A percentile compares a stretch with the other conserved stretches of the same genome.
Evolutionary conservation across 2,797 vertebrate species (phyloP).

Genomic region (Coregonus sp.): DNA sequence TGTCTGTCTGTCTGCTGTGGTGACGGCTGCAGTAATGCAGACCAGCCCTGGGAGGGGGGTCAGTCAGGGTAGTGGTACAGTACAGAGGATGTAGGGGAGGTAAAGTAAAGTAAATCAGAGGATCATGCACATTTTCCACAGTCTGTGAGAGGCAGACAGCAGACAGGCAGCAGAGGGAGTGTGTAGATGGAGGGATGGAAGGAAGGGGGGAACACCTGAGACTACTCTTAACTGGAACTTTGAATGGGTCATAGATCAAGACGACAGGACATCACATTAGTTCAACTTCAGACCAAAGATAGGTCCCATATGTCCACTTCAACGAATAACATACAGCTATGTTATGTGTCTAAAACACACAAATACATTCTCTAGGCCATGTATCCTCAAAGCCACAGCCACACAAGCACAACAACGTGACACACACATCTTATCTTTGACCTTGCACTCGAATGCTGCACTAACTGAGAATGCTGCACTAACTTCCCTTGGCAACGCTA

Average conservation of each 20-base stretch:
- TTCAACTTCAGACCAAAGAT: background rate
- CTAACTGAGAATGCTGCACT: slow-evolving; percentile 48
- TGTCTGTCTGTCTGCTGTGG: slow-evolving; percentile 32
- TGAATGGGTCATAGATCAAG: background rate
- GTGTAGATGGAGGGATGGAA: slow-evolving; percentile 16
- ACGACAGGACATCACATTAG: background rate
- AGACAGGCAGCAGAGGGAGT: slow-evolving; percentile 39
- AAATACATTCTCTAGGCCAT: slow-evolving; percentile 5
- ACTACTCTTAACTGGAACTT: slow-evolving; percentile 16
- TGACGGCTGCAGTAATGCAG: slow-evolving; percentile 41
- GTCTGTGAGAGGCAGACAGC: slow-evolving; percentile 57
- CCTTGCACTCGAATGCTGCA: slow-evolving; percentile 36
- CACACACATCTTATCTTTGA: slow-evolving; percentile 34
- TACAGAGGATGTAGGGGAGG: slow-evolving; percentile 35
- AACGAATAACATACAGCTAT: background rate
- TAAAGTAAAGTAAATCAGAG: slow-evolving; percentile 44
- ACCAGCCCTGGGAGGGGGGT: slow-evolving; percentile 33
- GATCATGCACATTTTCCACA: slow-evolving; percentile 61
- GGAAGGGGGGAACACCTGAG: slow-evolving; percentile 7
- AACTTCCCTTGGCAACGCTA: slow-evolving; percentile 47
- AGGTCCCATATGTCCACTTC: background rate
- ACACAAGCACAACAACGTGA: slow-evolving; percentile 30
- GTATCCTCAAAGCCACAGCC: too few relatives aligned
- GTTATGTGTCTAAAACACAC: background rate
- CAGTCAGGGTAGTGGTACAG: slow-evolving; percentile 26